These are phyloP conservation scores for Anas flavirostris DNA, from an alignment of 2,797 vertebrate genomes.

Conservation along the genomic window DNA sequence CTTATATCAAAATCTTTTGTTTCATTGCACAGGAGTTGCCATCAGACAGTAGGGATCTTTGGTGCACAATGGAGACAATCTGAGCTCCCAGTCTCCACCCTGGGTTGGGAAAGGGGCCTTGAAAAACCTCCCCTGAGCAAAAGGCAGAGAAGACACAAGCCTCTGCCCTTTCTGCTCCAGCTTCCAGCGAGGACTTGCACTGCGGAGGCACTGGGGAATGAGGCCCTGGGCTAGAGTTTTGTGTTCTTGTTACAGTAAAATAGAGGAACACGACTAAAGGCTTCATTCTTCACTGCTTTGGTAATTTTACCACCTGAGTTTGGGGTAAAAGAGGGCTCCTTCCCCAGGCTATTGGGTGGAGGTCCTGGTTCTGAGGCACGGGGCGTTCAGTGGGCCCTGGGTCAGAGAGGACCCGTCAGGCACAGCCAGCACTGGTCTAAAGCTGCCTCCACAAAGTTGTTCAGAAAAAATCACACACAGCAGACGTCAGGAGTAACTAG, in stretches of 20 bases:
- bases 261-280: background rate
- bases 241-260: background rate
- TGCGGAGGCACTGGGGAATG: background rate
- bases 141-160: background rate
- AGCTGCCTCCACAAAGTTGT: background rate
- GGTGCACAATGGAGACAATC: fast-evolving
- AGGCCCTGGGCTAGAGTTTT: background rate
- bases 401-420: background rate
- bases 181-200: no score
- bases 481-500: background rate
- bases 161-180: background rate
- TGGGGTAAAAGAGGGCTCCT: background rate
- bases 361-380: background rate
- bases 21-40: background rate
- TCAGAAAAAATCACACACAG: background rate
- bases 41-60: background rate
- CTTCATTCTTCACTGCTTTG: background rate
- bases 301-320: fast-evolving
- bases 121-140: background rate
- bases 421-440: background rate
- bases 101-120: background rate
- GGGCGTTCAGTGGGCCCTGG: background rate
- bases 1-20: background rate
- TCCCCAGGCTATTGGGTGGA: background rate
- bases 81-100: no score